Percentiles rank a stretch among this genome's conserved stretches.
phyloP scores from a whole-genome alignment of 2,888 invertebrate genomes.

The Rotaria sp. region DNA sequence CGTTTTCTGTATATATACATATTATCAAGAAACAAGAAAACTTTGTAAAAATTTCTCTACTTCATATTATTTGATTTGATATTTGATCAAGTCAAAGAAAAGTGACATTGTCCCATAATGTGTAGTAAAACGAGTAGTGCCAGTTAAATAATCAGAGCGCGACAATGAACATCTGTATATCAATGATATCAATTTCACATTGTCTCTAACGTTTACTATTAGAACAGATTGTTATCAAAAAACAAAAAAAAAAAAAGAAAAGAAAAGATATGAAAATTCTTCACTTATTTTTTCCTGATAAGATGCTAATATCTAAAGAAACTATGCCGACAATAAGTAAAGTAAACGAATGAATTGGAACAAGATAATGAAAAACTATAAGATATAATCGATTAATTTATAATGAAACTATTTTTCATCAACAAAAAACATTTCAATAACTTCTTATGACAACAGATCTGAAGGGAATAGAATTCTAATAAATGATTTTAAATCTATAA shows the following conservation, averaged over 20 bases:
- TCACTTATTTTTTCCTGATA: not conserved
- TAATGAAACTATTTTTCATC: no score
- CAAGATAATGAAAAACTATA: not conserved
- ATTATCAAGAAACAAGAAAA: not conserved
- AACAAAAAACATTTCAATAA: no score
- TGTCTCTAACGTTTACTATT: not conserved
- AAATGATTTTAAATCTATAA: no score
- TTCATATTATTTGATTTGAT: not conserved
- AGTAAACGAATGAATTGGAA: not conserved
- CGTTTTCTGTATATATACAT: not conserved
- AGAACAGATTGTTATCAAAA: not conserved
- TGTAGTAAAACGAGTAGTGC: not conserved
- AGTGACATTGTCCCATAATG: not conserved
- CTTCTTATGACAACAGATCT: no score
- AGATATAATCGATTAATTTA: no score
- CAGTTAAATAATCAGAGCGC: not conserved
- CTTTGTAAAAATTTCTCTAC: not conserved
- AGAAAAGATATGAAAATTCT: not conserved
- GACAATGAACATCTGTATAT: constrained; percentile 10
- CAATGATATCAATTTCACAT: constrained; percentile 4
- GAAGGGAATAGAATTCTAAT: no score
- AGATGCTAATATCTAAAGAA: not conserved
- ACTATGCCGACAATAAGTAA: not conserved
- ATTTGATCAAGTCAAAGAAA: not conserved
- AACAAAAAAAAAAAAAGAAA: not conserved